Conservation (phyloP, 2,888 invertebrate species). For the Imbricaverruca yamaguchii region DNA sequence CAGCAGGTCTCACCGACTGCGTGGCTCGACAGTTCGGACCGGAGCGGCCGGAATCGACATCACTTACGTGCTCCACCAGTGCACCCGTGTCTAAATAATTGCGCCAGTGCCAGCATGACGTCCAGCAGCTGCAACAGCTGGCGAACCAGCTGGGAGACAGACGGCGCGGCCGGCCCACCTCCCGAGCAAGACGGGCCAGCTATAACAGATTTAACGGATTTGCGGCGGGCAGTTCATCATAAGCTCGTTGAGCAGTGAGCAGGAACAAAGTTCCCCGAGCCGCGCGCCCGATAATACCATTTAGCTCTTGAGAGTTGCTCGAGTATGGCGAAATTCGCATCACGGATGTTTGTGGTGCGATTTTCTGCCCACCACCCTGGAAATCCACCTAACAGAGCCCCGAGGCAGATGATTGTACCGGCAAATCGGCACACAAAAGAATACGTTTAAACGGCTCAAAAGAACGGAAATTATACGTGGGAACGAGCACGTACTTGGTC, state of each 20-base stretch:
- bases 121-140: not conserved
- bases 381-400: slow-evolving; percentile 3
- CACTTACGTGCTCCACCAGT: too few relatives aligned
- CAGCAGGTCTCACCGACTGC: too few relatives aligned
- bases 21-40: too few relatives aligned
- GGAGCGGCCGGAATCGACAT: too few relatives aligned
- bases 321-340: slow-evolving; percentile 14
- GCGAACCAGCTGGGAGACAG: not conserved
- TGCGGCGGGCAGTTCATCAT: slow-evolving; percentile 8
- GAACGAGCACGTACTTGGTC: not conserved
- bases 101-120: not conserved
- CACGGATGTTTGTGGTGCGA: slow-evolving; percentile 18
- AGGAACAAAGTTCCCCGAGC: not conserved
- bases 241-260: slow-evolving; percentile 16
- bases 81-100: too few relatives aligned
- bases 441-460: slow-evolving; percentile 17
- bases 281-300: slow-evolving; percentile 16
- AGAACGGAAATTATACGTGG: slow-evolving; percentile 20
- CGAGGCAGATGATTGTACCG: slow-evolving; percentile 6
- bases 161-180: not conserved
- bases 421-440: not conserved
- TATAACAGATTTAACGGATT: slow-evolving; percentile 13
- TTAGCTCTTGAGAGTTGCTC: not conserved
- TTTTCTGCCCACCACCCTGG: slow-evolving; percentile 8
- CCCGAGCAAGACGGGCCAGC: not conserved